Evolutionary conservation across 1,140 invertebrate species (phyloP).

Genomic region (Macrostomum lignano): DNA sequence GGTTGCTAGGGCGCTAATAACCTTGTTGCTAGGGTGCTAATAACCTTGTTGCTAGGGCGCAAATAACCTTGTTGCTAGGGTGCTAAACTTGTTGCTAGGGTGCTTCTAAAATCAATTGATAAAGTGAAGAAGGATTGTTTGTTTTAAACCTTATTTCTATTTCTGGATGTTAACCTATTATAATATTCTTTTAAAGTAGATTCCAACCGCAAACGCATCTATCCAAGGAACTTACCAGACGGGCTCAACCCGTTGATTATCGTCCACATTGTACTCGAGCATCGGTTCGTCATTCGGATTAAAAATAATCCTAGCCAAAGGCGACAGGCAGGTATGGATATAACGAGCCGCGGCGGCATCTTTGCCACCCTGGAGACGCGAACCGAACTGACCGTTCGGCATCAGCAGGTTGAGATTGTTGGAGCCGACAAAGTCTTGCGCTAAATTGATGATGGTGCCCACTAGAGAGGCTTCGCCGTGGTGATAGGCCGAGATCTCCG

Average conservation of each 20-base stretch:
- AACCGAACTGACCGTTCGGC: constrained; percentile 88
- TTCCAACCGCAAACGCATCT: too few relatives aligned
- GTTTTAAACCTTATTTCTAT: too few relatives aligned
- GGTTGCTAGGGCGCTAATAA: too few relatives aligned
- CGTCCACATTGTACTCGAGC: constrained; percentile 60
- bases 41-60: too few relatives aligned
- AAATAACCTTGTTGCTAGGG: too few relatives aligned
- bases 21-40: too few relatives aligned
- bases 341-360: constrained; percentile 88
- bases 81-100: too few relatives aligned
- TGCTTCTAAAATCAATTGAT: too few relatives aligned
- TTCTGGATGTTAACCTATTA: too few relatives aligned
- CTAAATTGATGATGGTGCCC: constrained; percentile 81
- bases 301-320: constrained; percentile 54
- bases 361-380: constrained; percentile 53
- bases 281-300: constrained; percentile 54
- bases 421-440: constrained; percentile 87
- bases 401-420: constrained; percentile 88
- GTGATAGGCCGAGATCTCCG: constrained; percentile 88
- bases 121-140: too few relatives aligned
- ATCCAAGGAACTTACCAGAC: constrained; percentile 67
- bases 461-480: constrained; percentile 80
- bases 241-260: constrained; percentile 63
- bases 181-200: too few relatives aligned
- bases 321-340: constrained; percentile 66